These are phyloP conservation scores for Villa cingulata DNA, from an alignment of 2,888 invertebrate species.

Conservation along the genomic window DNA sequence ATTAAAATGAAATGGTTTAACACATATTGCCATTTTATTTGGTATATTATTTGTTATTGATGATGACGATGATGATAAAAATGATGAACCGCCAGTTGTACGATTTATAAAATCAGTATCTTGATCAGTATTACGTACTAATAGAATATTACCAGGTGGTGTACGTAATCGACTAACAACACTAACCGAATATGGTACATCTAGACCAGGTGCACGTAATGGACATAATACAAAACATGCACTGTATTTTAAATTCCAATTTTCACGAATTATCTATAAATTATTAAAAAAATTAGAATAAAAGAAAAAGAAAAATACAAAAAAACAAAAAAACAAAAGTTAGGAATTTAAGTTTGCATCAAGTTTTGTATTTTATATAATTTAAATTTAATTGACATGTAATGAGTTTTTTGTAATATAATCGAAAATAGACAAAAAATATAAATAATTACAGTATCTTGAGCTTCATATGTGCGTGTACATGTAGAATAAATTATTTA, in stretches of 20 bases:
- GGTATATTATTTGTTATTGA: constrained; percentile 28
- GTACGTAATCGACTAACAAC: constrained; percentile 47
- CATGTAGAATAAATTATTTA: no score
- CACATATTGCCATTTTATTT: constrained; percentile 62
- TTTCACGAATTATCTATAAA: constrained; percentile 66
- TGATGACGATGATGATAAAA: constrained; percentile 16
- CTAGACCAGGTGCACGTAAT: constrained; percentile 43
- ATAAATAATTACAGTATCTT: no score
- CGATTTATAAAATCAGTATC: constrained; percentile 29
- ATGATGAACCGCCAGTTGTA: background rate
- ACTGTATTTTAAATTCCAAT: constrained; percentile 87
- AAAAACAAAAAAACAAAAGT: no score
- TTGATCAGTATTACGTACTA: constrained; percentile 45
- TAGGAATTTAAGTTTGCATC: no score
- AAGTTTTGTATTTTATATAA: no score
- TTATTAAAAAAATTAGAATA: no score
- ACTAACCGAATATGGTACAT: constrained; percentile 54
- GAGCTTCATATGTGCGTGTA: no score
- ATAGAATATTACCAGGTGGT: constrained; percentile 50
- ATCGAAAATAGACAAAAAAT: no score
- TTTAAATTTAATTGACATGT: no score
- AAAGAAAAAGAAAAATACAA: no score
- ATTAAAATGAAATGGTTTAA: constrained; percentile 81
- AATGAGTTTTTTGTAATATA: no score
- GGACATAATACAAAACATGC: constrained; percentile 81